Base-by-base conservation (phyloP, 2,113 vertebrate species). In the Aspiorhynchus laticeps region DNA sequence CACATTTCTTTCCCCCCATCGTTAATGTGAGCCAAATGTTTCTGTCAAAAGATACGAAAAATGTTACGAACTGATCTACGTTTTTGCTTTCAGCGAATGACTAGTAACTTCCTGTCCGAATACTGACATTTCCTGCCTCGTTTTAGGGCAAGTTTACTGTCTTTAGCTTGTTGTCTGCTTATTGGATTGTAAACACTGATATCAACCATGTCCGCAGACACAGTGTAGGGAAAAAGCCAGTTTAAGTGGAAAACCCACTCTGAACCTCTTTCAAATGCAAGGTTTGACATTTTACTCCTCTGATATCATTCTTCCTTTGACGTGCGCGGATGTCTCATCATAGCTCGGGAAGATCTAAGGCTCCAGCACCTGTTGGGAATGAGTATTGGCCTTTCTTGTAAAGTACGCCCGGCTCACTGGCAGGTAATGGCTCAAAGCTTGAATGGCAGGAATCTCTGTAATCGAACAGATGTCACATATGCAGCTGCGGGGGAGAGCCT, bases 231-330 rank as follows among this genome's bases (percentile, higher is more conserved):
- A 73, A 28, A 38, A 80, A 73, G 43, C 0, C 38, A 82, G 81
- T 24, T 83, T 21, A 53, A 86, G 51, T 31, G 26, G 41, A 65
- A 74, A 87, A 28, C n/a, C 59, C 80, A 41, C 86, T 83, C 63
- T 31, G 17, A 77, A 53, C 69, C 59, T 77, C 61, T 82, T 87
- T 85, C 75, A 87, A 87, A 85, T 89, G 69, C 71, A 76, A 74
- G 67, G 21, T 73, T 81, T 80, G 83, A 87, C 86, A 85, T 87
- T 80, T 87, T 51, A 89, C 80, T 87, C 33, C 78, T 85, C 59
- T 76, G 83, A 53, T 89, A 76, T 79, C 51, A 51, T 87, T 85
- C 82, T 59, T 87, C 24, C 59, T 83, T 69, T 83, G 71, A 78
- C 86, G n/a, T 65, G 67, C 4, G 69, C 7, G 4, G 17, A 69